A percentile compares a stretch with the other conserved stretches of the same genome.
These are phyloP conservation scores for Tipula lateralis DNA, from an alignment of 2,888 invertebrate species.

Conservation along the genomic window DNA sequence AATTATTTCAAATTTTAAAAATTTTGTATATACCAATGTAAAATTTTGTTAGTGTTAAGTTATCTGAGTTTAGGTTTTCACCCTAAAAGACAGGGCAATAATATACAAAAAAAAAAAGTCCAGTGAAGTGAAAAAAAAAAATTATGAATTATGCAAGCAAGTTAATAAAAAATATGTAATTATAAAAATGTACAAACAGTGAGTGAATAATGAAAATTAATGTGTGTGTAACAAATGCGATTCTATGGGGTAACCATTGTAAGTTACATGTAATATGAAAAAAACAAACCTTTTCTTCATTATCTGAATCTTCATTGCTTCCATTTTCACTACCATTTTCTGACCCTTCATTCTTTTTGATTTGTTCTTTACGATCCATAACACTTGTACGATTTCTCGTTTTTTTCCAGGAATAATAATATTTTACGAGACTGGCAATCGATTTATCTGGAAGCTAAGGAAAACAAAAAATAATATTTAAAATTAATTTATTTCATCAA, in stretches of 20 bases:
- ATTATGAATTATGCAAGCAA: neutral
- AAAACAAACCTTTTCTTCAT: slow-evolving; percentile 70
- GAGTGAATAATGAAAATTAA: neutral
- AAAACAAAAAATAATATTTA: slow-evolving; percentile 2
- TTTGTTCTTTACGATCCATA: slow-evolving; percentile 78
- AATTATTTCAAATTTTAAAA: slow-evolving; percentile 33
- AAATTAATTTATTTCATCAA: neutral
- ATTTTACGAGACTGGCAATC: slow-evolving; percentile 91
- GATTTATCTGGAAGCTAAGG: slow-evolving; percentile 91
- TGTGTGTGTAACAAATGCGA: neutral
- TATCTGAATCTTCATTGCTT: slow-evolving; percentile 81
- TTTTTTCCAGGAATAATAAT: slow-evolving; percentile 99
- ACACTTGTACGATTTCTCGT: slow-evolving; percentile 85
- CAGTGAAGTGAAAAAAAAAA: too few species aligned
- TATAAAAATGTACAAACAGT: neutral
- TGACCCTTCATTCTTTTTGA: slow-evolving; percentile 56
- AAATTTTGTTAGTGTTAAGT: neutral
- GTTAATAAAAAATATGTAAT: neutral
- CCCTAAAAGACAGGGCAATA: too few species aligned
- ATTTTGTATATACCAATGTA: slow-evolving; percentile 33
- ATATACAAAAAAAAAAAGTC: slow-evolving; percentile 27
- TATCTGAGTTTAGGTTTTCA: neutral
- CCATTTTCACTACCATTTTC: slow-evolving; percentile 79
- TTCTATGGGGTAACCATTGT: neutral
- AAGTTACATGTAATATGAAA: slow-evolving; percentile 20